phyloP scores from a whole-genome alignment of 35 echinoderm and acorn worm genomes.

The Hemicentrotus pulcherrimus region DNA sequence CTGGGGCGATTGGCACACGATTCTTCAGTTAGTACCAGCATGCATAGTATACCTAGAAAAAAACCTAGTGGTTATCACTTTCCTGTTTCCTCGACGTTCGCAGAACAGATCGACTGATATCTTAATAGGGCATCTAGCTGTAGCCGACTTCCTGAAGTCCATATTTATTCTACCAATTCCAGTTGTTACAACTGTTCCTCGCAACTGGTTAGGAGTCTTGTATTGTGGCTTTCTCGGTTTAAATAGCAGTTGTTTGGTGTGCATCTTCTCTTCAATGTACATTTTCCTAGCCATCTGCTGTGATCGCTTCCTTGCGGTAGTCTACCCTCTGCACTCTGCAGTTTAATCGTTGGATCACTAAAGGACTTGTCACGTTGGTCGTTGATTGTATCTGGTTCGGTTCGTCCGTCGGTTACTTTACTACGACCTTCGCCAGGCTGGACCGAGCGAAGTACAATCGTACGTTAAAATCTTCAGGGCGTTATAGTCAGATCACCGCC shows the following conservation, averaged over 20 bases:
- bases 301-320: background rate
- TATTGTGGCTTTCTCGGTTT: background rate
- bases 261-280: too few relatives aligned
- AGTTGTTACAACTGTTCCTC: background rate
- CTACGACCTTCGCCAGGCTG: background rate
- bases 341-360: background rate
- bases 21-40: too few relatives aligned
- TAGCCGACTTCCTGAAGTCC: background rate
- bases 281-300: too few relatives aligned
- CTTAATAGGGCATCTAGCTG: background rate
- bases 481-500: background rate
- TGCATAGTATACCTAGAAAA: too few relatives aligned
- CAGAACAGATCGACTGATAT: background rate
- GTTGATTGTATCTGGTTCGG: background rate
- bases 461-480: background rate
- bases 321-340: background rate
- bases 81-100: too few relatives aligned
- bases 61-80: too few relatives aligned
- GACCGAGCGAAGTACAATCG: background rate
- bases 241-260: too few relatives aligned
- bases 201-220: background rate
- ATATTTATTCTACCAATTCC: background rate
- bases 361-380: background rate
- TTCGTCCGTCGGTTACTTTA: background rate
- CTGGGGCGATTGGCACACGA: too few relatives aligned